These are phyloP conservation scores for Mesorhabditis spiculigera DNA, from an alignment of 2,888 invertebrate species.

Conservation along the genomic window DNA sequence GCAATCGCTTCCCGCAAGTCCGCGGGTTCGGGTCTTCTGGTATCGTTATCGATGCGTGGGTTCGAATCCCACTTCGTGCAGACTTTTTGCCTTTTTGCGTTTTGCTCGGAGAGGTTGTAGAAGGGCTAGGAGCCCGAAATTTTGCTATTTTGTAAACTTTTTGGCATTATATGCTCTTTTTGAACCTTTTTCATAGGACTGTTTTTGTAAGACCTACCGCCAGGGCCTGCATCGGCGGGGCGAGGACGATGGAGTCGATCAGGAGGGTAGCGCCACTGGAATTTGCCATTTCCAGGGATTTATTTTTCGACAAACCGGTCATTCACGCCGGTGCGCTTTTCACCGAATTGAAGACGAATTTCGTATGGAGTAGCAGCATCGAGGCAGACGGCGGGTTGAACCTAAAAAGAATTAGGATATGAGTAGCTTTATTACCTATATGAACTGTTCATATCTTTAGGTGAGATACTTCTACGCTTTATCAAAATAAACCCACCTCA, in stretches of 20 bases:
- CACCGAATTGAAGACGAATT: constrained; percentile 77
- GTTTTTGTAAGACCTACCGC: too few relatives aligned
- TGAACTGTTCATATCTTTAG: too few relatives aligned
- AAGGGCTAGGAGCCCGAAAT: too few relatives aligned
- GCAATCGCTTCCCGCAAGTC: constrained; percentile 20
- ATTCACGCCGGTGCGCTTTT: constrained; percentile 66
- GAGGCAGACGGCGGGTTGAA: constrained; percentile 78
- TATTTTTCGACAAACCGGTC: constrained; percentile 1
- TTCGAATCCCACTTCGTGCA: constrained; percentile 26
- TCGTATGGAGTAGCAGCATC: constrained; percentile 83
- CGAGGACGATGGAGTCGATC: constrained; percentile 71
- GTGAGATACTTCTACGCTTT: constrained; percentile 3
- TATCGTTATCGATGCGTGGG: constrained; percentile 16
- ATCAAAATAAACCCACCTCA: constrained; percentile 5
- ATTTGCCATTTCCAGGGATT: neutral
- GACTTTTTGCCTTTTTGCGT: neutral
- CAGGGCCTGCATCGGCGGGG: constrained; percentile 59
- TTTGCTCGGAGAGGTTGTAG: too few relatives aligned
- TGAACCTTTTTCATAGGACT: too few relatives aligned
- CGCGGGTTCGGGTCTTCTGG: too few relatives aligned
- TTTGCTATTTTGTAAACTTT: constrained; percentile 34
- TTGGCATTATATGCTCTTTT: too few relatives aligned
- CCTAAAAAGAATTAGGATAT: too few relatives aligned
- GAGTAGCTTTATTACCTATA: too few relatives aligned
- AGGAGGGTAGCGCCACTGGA: constrained; percentile 72